These are phyloP conservation scores for Agrilus biguttatus DNA, from an alignment of 2,888 invertebrate species.

Conservation along the genomic window DNA sequence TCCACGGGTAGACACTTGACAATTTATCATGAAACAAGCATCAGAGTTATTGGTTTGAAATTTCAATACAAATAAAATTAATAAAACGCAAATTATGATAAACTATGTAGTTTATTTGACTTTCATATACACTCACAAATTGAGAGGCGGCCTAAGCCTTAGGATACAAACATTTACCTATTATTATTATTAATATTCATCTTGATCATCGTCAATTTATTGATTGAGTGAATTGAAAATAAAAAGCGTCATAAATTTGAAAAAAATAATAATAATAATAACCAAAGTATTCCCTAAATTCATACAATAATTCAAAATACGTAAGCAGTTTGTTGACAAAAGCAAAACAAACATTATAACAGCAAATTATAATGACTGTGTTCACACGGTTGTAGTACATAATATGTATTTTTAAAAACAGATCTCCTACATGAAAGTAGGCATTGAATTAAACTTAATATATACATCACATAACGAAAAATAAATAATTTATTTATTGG, in stretches of 20 bases:
- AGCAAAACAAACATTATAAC: conserved; percentile 6
- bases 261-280: too few relatives aligned
- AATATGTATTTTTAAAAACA: conserved; percentile 5
- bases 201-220: too few relatives aligned
- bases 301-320: too few relatives aligned
- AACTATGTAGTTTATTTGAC: conserved; percentile 39
- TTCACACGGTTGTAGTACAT: not conserved
- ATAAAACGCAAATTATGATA: conserved; percentile 25
- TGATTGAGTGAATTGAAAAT: too few relatives aligned
- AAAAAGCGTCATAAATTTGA: not conserved
- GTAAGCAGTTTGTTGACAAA: too few relatives aligned
- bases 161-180: conserved; percentile 39
- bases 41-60: too few relatives aligned
- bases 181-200: conserved; percentile 38
- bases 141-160: conserved; percentile 36
- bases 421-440: conserved; percentile 26
- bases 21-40: too few relatives aligned
- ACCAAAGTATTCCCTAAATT: conserved; percentile 2
- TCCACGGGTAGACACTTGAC: too few relatives aligned
- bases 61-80: not conserved
- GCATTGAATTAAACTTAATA: conserved; percentile 18
- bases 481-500: conserved; percentile 18
- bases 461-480: conserved; percentile 27
- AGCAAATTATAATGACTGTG: conserved; percentile 4
- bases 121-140: conserved; percentile 38